phyloP scores from a whole-genome alignment of 2,113 vertebrate species.

The Pampusana beccarii region DNA sequence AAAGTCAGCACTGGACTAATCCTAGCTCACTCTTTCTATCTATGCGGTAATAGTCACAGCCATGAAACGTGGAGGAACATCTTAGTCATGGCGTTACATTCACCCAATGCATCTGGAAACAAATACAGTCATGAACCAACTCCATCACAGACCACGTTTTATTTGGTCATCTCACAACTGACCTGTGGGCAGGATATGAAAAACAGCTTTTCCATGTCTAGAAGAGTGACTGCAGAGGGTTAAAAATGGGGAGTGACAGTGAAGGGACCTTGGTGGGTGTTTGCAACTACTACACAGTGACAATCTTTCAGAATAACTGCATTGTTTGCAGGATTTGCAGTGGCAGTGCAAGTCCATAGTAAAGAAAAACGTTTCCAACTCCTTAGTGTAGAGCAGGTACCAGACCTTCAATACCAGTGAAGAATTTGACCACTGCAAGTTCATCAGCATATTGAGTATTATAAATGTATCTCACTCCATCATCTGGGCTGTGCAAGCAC shows the following conservation, averaged over 20 bases:
- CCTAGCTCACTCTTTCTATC: accelerated
- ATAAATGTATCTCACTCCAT: neutral
- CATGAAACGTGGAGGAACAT: neutral
- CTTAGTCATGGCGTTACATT: neutral
- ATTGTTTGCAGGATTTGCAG: neutral
- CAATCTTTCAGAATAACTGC: neutral
- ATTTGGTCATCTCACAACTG: neutral
- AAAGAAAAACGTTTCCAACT: neutral
- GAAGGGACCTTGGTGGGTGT: neutral
- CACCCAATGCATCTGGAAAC: neutral
- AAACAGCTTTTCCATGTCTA: neutral
- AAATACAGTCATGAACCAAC: neutral
- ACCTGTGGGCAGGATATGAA: neutral
- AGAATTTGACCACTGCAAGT: neutral
- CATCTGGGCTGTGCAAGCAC: neutral
- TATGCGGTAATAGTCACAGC: neutral
- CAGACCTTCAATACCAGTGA: neutral
- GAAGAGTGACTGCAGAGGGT: neutral
- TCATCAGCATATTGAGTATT: neutral
- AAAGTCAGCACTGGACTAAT: neutral
- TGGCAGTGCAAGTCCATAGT: neutral
- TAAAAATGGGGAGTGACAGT: neutral
- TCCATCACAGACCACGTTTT: neutral
- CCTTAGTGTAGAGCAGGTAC: neutral
- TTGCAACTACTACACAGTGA: neutral